A percentile compares a stretch with the other conserved stretches of the same genome.
phyloP scores from a whole-genome alignment of 2,113 vertebrate genomes.

The Vanacampus margaritifer region DNA sequence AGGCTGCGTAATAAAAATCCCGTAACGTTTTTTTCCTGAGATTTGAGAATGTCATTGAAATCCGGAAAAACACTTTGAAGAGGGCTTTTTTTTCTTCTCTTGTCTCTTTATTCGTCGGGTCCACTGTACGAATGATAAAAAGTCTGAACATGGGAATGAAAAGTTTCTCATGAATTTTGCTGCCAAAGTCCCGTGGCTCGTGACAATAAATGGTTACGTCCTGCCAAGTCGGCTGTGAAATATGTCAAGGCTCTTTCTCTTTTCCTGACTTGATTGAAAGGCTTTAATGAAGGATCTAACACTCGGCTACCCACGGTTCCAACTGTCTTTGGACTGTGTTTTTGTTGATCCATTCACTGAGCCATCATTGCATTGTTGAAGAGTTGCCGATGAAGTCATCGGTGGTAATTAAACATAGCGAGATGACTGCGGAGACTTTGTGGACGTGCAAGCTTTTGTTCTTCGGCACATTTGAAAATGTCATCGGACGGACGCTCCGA shows the following conservation, averaged over 20 bases:
- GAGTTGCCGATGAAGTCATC: constrained; percentile 26
- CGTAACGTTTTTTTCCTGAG: no score
- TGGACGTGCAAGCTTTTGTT: constrained; percentile 29
- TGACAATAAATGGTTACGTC: constrained; percentile 53
- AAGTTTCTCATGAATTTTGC: constrained; percentile 10
- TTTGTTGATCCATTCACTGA: constrained; percentile 46
- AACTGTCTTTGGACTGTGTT: constrained; percentile 37
- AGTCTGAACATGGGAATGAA: not conserved
- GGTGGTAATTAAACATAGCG: constrained; percentile 37
- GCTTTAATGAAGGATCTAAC: constrained; percentile 18
- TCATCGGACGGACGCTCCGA: not conserved
- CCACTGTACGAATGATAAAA: not conserved
- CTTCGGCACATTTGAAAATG: not conserved
- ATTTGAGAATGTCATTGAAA: no score
- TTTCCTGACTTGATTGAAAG: constrained; percentile 37
- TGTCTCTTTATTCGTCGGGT: not conserved
- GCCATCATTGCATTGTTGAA: not conserved
- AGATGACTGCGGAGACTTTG: not conserved
- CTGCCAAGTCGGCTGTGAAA: constrained; percentile 59
- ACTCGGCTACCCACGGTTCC: constrained; percentile 26
- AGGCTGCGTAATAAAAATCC: no score
- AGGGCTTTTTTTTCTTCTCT: not conserved
- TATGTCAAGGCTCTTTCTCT: constrained; percentile 43
- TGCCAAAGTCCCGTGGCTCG: not conserved
- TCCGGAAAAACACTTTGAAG: no score